Evolutionary conservation across 2,113 vertebrate species (phyloP), one percentile per base, ranked within the genome.

Genomic region (Leptosomus discolor): DNA sequence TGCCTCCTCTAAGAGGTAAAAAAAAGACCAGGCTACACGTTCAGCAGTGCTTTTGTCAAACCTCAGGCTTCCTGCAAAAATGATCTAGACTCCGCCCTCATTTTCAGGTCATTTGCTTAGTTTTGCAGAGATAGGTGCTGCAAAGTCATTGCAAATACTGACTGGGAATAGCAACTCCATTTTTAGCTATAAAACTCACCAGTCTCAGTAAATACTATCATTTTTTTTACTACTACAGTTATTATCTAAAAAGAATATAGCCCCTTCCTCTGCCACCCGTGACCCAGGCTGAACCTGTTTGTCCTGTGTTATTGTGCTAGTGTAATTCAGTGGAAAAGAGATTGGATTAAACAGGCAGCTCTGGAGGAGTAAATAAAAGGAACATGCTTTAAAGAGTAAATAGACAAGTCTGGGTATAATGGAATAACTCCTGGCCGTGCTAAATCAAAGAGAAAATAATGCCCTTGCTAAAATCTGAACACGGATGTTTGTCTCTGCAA

Each of bases 271-370:
- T 54, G 79, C 71, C 50, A 80, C 37, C 34, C 51, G 0, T 85
- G 91, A 92, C 91, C 92, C 90, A 95, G 60, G 69, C 87, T 97
- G 95, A 94, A 96, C 90, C 93, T 93, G 90, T 96, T 86, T 95
- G 91, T 82, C 90, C 90, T 76, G 46, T 51, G 77, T 95, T 89
- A 95, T 97, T 97, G 94, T 97, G 82, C 81, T 76, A 19, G 94
- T 92, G 91, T 95, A 95, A 97, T 97, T 95, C 95, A 87, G 82
- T 96, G 94, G 97, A 97, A 97, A 96, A 96, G 80, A 96, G 91
- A 95, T 90, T 89, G 94, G 97, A 96, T 97, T 96, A 96, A 96
- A 92, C 77, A 73, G 82, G 92, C 78, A 95, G 94, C 80, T 87
- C 89, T 51, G 67, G 64, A 95, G 63, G 69, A 91, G 82, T 80